A percentile compares a stretch with the other conserved stretches of the same genome.
Evolutionary conservation across 2,113 vertebrate genomes (phyloP).

Genomic region (Microcebus murinus): DNA sequence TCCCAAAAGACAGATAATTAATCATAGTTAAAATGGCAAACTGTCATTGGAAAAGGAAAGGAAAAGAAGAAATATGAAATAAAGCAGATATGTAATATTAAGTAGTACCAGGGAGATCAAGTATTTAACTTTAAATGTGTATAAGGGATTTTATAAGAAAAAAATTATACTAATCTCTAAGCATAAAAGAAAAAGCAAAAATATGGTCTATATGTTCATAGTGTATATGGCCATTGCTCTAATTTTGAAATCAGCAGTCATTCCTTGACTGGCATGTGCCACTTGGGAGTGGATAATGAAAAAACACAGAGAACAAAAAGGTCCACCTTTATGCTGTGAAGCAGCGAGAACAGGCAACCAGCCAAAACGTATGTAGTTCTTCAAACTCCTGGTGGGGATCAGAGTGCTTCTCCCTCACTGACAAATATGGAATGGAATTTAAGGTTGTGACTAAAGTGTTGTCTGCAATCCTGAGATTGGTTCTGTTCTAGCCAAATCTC

Average conservation of each 20-base stretch:
- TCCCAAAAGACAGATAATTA: background rate
- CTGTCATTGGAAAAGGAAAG: background rate
- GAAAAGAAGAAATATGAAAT: background rate
- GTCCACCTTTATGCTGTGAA: background rate
- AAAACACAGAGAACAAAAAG: background rate
- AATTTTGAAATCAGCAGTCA: background rate
- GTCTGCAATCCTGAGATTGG: background rate
- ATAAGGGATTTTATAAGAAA: background rate
- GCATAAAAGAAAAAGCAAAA: background rate
- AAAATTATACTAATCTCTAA: background rate
- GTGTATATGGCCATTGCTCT: background rate
- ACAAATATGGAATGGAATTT: conserved; percentile 65
- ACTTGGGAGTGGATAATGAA: background rate
- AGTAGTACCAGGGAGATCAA: background rate
- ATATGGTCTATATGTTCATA: background rate
- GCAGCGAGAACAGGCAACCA: background rate
- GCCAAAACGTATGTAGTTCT: background rate
- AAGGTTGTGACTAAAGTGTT: conserved; percentile 24
- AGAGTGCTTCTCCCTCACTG: background rate
- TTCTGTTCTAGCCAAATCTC: background rate
- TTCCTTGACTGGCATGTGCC: background rate
- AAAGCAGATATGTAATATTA: background rate
- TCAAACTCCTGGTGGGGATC: background rate
- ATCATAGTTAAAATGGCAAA: conserved; percentile 16
- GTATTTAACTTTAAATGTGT: background rate